A percentile compares a stretch with the other conserved stretches of the same genome.
Evolutionary conservation across 2,888 invertebrate genomes (phyloP).

Genomic region (Coremacera marginata): DNA sequence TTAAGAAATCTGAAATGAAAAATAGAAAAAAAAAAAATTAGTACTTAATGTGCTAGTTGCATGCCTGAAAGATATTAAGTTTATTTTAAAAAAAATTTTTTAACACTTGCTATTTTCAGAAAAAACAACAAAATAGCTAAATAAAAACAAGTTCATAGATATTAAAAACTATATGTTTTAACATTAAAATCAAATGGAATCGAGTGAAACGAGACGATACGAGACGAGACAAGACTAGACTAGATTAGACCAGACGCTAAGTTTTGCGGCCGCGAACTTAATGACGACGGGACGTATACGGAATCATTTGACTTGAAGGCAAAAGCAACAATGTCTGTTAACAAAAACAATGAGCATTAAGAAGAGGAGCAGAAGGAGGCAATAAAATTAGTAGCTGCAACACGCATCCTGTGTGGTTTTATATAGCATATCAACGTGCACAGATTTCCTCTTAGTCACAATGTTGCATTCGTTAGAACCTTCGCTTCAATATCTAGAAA

Average conservation of each 20-base stretch:
- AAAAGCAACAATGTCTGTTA: not conserved
- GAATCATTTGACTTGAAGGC: constrained; percentile 11
- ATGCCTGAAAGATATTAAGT: constrained; percentile 41
- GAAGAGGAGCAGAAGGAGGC: not conserved
- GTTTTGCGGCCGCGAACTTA: not conserved
- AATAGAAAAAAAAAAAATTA: constrained; percentile 14
- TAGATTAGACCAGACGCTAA: not conserved
- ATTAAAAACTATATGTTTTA: not conserved
- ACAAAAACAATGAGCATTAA: not conserved
- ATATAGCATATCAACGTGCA: constrained; percentile 9
- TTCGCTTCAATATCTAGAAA: no score
- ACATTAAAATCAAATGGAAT: not conserved
- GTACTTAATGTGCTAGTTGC: constrained; percentile 41
- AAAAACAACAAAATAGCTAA: constrained; percentile 4
- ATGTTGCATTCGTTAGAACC: no score
- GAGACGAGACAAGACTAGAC: not conserved
- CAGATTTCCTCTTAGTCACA: not conserved
- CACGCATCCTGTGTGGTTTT: not conserved
- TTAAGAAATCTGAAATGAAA: constrained; percentile 38
- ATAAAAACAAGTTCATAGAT: not conserved
- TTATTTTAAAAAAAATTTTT: constrained; percentile 34
- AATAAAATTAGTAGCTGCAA: not conserved
- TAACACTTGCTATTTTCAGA: constrained; percentile 39
- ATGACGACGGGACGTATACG: constrained; percentile 37
- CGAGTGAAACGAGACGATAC: not conserved